phyloP scores from a whole-genome alignment of 2,797 vertebrate species.

The Smutsia gigantea region DNA sequence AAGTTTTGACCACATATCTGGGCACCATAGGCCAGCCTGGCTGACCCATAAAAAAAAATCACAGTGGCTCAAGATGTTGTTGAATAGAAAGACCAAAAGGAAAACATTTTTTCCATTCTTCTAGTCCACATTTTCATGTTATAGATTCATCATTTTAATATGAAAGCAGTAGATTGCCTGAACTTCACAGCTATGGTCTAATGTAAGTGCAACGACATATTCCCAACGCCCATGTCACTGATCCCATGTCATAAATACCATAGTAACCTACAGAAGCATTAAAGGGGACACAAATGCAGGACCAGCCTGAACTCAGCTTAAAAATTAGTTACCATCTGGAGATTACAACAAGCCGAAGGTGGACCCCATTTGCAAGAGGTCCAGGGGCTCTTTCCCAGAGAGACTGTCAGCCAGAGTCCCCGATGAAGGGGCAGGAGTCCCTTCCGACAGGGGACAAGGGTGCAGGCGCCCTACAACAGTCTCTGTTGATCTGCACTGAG shows the following conservation, averaged over 20 bases:
- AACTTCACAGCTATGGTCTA: not conserved
- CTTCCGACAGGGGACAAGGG: not conserved
- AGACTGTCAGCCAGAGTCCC: not conserved
- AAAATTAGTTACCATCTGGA: not conserved
- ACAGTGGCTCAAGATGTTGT: not conserved
- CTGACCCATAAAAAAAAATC: not conserved
- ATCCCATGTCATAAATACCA: not conserved
- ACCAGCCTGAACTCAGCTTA: not conserved
- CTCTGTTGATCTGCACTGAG: too few species aligned
- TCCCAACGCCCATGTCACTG: rapidly evolving
- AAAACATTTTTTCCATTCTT: not conserved
- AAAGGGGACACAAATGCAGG: not conserved
- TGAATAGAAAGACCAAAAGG: not conserved
- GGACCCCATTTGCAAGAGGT: not conserved
- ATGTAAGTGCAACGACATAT: too few species aligned
- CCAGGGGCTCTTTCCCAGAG: not conserved
- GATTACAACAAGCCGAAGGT: not conserved
- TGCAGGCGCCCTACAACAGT: too few species aligned
- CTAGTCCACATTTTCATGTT: not conserved
- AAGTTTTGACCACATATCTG: not conserved
- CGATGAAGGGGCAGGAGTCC: not conserved
- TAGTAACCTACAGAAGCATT: rapidly evolving
- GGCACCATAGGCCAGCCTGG: not conserved
- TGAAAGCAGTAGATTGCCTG: not conserved
- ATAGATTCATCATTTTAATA: not conserved